Evolutionary conservation across 92 coral and sea anemone species (phyloP).

Genomic region (Umimayanthus chanpuru): DNA sequence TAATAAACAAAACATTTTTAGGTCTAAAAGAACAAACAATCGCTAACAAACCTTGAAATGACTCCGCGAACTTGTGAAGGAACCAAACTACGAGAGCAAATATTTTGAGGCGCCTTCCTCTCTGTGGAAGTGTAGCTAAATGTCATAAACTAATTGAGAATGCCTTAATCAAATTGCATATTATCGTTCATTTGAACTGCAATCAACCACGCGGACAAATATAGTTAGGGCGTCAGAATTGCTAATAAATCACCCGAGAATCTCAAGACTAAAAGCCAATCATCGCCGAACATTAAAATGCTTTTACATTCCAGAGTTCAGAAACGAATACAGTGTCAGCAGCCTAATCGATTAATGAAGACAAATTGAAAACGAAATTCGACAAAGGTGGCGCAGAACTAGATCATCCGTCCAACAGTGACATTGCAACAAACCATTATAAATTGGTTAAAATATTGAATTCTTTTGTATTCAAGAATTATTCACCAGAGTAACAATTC

Average conservation of each 20-base stretch:
- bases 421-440: no score
- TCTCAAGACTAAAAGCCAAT: background rate
- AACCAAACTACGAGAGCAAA: background rate
- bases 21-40: background rate
- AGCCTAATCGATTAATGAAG: background rate
- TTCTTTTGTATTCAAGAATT: no score
- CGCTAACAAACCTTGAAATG: conserved; percentile 1
- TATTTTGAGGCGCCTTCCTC: background rate
- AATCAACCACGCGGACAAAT: background rate
- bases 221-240: background rate
- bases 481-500: no score
- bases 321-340: background rate
- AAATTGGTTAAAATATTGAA: background rate
- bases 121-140: background rate
- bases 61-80: background rate
- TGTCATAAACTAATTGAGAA: background rate
- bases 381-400: background rate
- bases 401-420: background rate
- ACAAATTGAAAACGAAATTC: no score
- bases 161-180: background rate
- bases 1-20: background rate
- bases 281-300: background rate
- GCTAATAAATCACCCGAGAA: background rate
- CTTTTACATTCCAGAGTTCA: background rate
- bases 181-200: background rate